phyloP scores from a whole-genome alignment of 2,888 invertebrate species.

The Watsonalla binaria region DNA sequence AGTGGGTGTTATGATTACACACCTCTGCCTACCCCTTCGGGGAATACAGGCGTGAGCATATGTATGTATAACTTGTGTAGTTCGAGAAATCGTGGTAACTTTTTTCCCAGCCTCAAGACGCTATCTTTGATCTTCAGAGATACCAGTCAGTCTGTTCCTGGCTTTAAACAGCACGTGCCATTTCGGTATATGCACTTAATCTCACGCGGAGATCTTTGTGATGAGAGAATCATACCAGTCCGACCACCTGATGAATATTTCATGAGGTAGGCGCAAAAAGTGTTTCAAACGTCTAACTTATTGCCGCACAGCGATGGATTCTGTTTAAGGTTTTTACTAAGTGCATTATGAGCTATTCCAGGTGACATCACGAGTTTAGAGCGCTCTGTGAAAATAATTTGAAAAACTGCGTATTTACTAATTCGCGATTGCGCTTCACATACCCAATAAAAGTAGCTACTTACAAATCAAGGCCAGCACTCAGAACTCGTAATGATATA shows the following conservation, averaged over 20 bases:
- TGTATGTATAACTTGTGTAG: not conserved
- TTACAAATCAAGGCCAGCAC: no score
- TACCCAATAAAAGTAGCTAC: no score
- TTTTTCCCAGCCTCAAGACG: constrained; percentile 1
- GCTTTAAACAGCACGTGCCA: constrained; percentile 28
- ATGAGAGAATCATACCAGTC: constrained; percentile 35
- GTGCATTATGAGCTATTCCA: no score
- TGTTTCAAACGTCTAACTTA: constrained; percentile 21
- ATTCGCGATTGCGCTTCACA: no score
- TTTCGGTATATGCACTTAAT: constrained; percentile 30
- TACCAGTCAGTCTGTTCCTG: constrained; percentile 8
- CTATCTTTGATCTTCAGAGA: constrained; percentile 7
- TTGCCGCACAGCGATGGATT: constrained; percentile 15
- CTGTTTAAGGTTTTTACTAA: not conserved
- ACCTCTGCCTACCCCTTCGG: no score
- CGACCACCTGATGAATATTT: constrained; percentile 30
- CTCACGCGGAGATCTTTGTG: constrained; percentile 25
- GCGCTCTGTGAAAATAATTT: no score
- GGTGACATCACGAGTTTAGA: no score
- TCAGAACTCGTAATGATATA: no score
- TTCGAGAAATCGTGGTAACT: not conserved
- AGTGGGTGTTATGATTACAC: no score
- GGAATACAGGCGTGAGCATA: no score
- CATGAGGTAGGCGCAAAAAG: constrained; percentile 26
- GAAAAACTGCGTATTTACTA: no score